These are phyloP conservation scores for Eristalis arbustorum DNA, from an alignment of 2,888 invertebrate species.

Conservation along the genomic window DNA sequence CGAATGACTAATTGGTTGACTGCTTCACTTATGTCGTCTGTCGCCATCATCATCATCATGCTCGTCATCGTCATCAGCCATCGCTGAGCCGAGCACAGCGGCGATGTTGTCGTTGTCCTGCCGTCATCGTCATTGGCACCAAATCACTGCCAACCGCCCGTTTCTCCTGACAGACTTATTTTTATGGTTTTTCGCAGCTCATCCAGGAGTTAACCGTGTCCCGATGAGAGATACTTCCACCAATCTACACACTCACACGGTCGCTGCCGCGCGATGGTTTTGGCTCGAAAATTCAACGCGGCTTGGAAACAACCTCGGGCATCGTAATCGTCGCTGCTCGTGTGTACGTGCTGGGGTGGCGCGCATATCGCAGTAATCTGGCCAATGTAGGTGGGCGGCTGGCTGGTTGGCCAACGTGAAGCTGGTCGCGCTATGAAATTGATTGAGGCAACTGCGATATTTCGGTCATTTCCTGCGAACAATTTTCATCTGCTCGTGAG, in stretches of 20 bases:
- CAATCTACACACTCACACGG: not conserved
- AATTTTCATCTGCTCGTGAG: not conserved
- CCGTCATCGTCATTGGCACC: not conserved
- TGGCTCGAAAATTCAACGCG: constrained; percentile 15
- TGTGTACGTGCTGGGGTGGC: not conserved
- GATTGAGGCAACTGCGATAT: not conserved
- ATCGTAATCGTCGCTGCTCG: constrained; percentile 1
- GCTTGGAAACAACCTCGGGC: constrained; percentile 22
- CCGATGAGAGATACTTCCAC: constrained; percentile 2
- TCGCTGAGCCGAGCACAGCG: not conserved
- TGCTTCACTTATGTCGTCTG: constrained; percentile 37
- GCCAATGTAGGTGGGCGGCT: not conserved
- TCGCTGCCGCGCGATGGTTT: constrained; percentile 1
- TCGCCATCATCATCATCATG: constrained; percentile 23
- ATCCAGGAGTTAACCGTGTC: constrained; percentile 2
- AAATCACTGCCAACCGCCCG: not conserved
- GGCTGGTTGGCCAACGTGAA: not conserved
- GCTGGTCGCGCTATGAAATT: not conserved
- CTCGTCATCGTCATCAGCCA: not conserved
- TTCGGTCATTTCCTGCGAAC: not conserved
- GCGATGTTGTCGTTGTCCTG: not conserved
- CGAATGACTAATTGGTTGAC: constrained; percentile 54
- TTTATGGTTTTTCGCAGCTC: constrained; percentile 29
- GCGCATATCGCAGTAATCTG: not conserved
- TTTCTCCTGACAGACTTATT: constrained; percentile 20